A percentile compares a stretch with the other conserved stretches of the same genome.
phyloP scores from a whole-genome alignment of 2,797 vertebrate genomes.

The Typhlichthys eigenmanni region DNA sequence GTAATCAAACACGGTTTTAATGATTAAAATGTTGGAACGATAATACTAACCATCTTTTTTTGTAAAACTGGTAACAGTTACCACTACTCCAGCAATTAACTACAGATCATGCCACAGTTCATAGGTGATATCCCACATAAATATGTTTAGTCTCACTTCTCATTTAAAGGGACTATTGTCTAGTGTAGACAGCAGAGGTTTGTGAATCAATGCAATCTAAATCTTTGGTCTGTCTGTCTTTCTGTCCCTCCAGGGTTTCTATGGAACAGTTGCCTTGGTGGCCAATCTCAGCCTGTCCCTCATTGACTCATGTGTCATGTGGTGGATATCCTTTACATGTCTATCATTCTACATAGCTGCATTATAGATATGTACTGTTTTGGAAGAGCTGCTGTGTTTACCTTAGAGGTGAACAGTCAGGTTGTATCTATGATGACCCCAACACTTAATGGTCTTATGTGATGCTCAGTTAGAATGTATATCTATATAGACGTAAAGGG shows the following conservation, averaged over 20 bases:
- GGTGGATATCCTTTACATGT: conserved; percentile 94
- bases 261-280: conserved; percentile 82
- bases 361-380: too few relatives aligned
- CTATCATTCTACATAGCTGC: too few relatives aligned
- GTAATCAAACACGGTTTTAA: too few relatives aligned
- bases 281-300: conserved; percentile 89
- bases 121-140: background rate
- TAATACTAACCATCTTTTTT: too few relatives aligned
- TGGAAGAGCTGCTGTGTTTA: background rate
- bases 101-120: too few relatives aligned
- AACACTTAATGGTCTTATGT: background rate
- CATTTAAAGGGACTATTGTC: background rate
- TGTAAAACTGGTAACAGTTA: too few relatives aligned
- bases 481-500: too few relatives aligned
- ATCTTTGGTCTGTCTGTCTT: background rate
- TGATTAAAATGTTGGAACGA: too few relatives aligned
- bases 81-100: too few relatives aligned
- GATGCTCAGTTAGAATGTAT: too few relatives aligned
- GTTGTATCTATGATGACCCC: background rate
- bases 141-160: background rate
- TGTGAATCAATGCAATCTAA: too few relatives aligned
- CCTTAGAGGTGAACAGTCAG: too few relatives aligned
- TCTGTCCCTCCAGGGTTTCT: conserved; percentile 79
- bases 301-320: conserved; percentile 94
- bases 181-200: background rate